Evolutionary conservation across 2,113 vertebrate species (phyloP), one percentile per base, ranked within the genome.

Genomic region (Ciconia maguari): DNA sequence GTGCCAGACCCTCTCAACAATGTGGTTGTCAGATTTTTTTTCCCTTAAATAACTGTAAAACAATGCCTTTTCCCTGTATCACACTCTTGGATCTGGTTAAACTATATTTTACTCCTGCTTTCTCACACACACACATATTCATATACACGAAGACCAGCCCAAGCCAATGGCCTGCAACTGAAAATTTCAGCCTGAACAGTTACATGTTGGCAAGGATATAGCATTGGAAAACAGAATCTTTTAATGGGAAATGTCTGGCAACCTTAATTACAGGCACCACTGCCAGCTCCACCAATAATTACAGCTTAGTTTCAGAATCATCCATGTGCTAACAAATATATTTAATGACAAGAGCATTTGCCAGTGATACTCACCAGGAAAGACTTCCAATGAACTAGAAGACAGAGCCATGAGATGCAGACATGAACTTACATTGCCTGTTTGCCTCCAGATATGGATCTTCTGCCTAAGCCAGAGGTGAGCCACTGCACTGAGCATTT

Each of bases 261-360:
- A 44, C 69, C 57, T 72, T 52, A 84, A 84, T 32, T 84, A 48
- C 8, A 49, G 79, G 34, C 90, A 89, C 29, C 71, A 60, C 79
- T 96, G 93, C 96, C 96, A 96, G 76, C 94, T 96, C 83, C 80
- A 76, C 94, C 96, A 96, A 64, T 92, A 96, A 96, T 96, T 84
- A 94, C 18, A 89, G 94, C 86, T 93, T 10, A 48, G 92, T 88
- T 95, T 92, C 87, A 58, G 77, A 78, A 60, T 72, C 93, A 88
- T 69, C 87, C 82, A 0, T 19, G 61, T 87, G 72, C 83, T 96
- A 82, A 92, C 57, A 60, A 79, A 95, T 60, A 71, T 68, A 89
- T 93, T 82, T 75, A 68, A 92, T 4, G 16, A 78, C 65, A 81
- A 62, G 42, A 64, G 36, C 25, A 4, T 74, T 88, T 92, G 82